Evolutionary conservation across 2,797 vertebrate species (phyloP).

Genomic region (Xenopus petersii): DNA sequence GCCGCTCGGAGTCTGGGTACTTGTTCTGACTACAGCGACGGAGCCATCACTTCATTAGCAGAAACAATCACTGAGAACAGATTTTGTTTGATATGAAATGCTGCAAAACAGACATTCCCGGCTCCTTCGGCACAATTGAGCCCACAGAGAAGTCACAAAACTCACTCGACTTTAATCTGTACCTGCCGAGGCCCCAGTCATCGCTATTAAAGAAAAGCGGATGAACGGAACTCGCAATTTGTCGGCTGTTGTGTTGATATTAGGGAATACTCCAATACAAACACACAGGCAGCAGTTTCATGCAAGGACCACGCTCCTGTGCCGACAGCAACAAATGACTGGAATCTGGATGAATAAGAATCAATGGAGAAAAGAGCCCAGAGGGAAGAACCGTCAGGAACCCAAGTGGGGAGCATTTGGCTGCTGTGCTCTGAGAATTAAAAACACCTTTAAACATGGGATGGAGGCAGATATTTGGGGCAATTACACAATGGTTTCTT

Average conservation of each 20-base stretch:
- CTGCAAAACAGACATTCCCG: slow-evolving; percentile 57
- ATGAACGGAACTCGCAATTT: slow-evolving; percentile 37
- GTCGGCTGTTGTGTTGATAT: slow-evolving; percentile 62
- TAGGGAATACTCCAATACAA: slow-evolving; percentile 61
- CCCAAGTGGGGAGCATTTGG: too few relatives aligned
- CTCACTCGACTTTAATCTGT: slow-evolving; percentile 64
- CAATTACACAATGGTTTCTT: too few relatives aligned
- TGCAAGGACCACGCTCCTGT: slow-evolving; percentile 57
- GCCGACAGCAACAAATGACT: slow-evolving; percentile 59
- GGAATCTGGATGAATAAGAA: slow-evolving; percentile 61
- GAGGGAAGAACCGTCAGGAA: too few relatives aligned
- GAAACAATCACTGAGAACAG: slow-evolving; percentile 3
- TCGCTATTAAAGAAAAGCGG: too few relatives aligned
- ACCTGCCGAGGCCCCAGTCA: slow-evolving; percentile 51
- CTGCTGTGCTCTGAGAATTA: too few relatives aligned
- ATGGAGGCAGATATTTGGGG: too few relatives aligned
- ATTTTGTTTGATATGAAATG: slow-evolving; percentile 55
- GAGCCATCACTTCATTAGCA: background rate
- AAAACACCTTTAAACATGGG: too few relatives aligned
- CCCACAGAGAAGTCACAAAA: slow-evolving; percentile 55
- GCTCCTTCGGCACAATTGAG: slow-evolving; percentile 59
- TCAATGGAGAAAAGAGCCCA: slow-evolving; percentile 1
- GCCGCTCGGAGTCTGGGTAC: too few relatives aligned
- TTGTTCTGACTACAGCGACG: too few relatives aligned
- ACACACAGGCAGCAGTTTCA: slow-evolving; percentile 54